Evolutionary conservation across 2,888 invertebrate genomes (phyloP).

Genomic region (Tribolium freemani): DNA sequence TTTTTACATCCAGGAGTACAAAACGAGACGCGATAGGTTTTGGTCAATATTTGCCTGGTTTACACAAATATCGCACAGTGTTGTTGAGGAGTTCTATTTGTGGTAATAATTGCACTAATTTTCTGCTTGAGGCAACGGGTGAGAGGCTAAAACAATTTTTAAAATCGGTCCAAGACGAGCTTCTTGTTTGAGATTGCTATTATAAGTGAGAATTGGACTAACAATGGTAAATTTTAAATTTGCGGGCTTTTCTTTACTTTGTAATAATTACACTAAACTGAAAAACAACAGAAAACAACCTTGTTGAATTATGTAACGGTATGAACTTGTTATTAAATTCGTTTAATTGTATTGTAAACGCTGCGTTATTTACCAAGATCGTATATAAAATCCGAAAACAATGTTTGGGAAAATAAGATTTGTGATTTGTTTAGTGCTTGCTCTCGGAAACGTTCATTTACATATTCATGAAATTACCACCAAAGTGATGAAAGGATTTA

Average conservation of each 20-base stretch:
- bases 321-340: background rate
- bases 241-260: background rate
- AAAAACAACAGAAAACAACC: background rate
- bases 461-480: constrained; percentile 17
- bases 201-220: background rate
- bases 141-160: constrained; percentile 17
- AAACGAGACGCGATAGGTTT: background rate
- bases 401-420: background rate
- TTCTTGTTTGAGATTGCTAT: background rate
- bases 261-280: constrained; percentile 1
- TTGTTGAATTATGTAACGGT: background rate
- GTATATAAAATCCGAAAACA: background rate
- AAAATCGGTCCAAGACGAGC: background rate
- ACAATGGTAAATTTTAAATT: background rate
- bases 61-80: constrained; percentile 33
- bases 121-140: constrained; percentile 11
- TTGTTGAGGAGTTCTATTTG: constrained; percentile 33
- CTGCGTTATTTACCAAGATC: too few species aligned
- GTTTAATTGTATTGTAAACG: background rate
- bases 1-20: constrained; percentile 13
- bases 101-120: constrained; percentile 33
- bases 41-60: constrained; percentile 36
- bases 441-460: constrained; percentile 16
- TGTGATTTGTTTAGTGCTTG: background rate
- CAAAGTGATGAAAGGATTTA: background rate